These are phyloP conservation scores for Lineus longissimus DNA, from an alignment of 1,140 invertebrate genomes.

Conservation along the genomic window DNA sequence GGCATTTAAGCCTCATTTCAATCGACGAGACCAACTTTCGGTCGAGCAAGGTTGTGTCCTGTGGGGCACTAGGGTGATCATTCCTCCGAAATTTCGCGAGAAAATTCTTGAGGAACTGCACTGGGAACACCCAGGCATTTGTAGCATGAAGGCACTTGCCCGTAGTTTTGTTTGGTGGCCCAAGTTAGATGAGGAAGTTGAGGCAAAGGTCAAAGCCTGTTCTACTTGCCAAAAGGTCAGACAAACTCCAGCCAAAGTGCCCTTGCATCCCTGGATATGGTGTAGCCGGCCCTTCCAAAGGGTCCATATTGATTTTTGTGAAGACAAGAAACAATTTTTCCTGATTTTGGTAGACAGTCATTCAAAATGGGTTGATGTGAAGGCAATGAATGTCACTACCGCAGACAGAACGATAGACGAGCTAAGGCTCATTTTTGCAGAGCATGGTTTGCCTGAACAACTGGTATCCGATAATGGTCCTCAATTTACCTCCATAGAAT, in stretches of 20 bases:
- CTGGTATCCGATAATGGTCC: slow-evolving; percentile 47
- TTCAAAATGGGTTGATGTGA: slow-evolving; percentile 52
- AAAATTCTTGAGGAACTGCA: slow-evolving; percentile 47
- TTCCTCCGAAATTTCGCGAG: slow-evolving; percentile 42
- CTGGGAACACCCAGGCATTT: slow-evolving; percentile 49
- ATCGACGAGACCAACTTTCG: slow-evolving; percentile 18
- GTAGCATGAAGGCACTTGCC: slow-evolving; percentile 51
- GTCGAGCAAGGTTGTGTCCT: slow-evolving; percentile 22
- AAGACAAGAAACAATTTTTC: slow-evolving; percentile 41
- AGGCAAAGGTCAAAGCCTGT: slow-evolving; percentile 17
- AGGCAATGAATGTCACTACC: slow-evolving; percentile 7
- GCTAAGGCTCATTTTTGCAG: slow-evolving; percentile 13
- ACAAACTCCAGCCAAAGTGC: slow-evolving; percentile 23
- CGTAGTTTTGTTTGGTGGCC: slow-evolving; percentile 54
- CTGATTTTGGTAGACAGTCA: slow-evolving; percentile 52
- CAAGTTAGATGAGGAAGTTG: slow-evolving; percentile 49
- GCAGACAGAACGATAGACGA: slow-evolving; percentile 16
- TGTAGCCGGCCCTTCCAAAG: slow-evolving; percentile 20
- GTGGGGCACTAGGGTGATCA: slow-evolving; percentile 31
- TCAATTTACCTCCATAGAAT: slow-evolving; percentile 38
- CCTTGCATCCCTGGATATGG: slow-evolving; percentile 36
- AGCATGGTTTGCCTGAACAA: slow-evolving; percentile 26
- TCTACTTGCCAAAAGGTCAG: slow-evolving; percentile 27
- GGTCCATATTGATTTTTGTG: slow-evolving; percentile 54
- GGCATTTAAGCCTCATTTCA: slow-evolving; percentile 6